phyloP scores from a whole-genome alignment of 2,888 invertebrate species.

The Tachina fera region DNA sequence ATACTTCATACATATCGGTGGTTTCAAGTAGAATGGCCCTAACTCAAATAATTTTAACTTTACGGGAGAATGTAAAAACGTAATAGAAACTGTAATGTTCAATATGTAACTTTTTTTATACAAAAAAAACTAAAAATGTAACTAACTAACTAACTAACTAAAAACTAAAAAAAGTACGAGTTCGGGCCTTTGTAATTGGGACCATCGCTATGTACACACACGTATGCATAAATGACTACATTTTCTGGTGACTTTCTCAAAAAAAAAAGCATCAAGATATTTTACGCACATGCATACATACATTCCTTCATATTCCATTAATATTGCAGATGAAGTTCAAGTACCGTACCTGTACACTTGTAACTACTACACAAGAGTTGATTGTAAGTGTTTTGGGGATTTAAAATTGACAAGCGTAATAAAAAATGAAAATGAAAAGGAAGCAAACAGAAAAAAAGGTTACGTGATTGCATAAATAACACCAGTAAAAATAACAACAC shows the following conservation, averaged over 20 bases:
- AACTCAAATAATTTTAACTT: too few relatives aligned
- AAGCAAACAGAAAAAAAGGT: constrained; percentile 34
- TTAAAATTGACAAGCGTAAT: constrained; percentile 65
- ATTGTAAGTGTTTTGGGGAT: constrained; percentile 63
- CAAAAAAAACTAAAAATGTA: too few relatives aligned
- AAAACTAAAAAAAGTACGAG: too few relatives aligned
- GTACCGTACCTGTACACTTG: constrained; percentile 3
- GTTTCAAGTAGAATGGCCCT: too few relatives aligned
- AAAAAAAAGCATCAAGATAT: constrained; percentile 18
- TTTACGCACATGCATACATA: neutral
- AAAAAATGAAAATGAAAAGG: constrained; percentile 27
- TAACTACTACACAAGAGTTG: constrained; percentile 3
- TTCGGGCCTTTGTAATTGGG: too few relatives aligned
- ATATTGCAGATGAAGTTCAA: constrained; percentile 45
- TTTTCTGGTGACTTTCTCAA: constrained; percentile 1
- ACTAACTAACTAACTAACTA: too few relatives aligned
- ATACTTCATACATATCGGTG: neutral
- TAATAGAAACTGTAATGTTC: too few relatives aligned
- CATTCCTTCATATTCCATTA: constrained; percentile 9
- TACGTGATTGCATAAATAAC: constrained; percentile 62
- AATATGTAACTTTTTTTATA: too few relatives aligned
- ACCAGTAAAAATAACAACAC: constrained; percentile 29
- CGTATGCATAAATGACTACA: neutral
- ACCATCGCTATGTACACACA: too few relatives aligned
- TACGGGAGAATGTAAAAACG: too few relatives aligned